Evolutionary conservation across 2,888 invertebrate species (phyloP).

Genomic region (Dysmachus trigonus): DNA sequence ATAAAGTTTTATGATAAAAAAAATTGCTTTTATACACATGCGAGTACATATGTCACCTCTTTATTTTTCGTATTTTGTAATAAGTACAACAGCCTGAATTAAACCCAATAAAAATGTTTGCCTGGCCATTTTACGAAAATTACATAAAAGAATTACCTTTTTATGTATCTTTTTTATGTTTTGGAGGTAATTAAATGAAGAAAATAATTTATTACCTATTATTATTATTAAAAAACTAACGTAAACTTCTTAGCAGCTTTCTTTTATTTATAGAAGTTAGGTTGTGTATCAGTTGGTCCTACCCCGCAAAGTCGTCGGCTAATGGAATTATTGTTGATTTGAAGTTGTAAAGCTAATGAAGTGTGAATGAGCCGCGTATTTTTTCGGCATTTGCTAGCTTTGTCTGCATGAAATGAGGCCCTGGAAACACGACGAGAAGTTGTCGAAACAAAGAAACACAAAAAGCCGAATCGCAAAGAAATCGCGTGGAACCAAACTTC

Average conservation of each 20-base stretch:
- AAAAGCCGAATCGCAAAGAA: background rate
- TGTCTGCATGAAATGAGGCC: conserved; percentile 13
- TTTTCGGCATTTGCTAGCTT: background rate
- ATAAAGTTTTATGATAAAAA: background rate
- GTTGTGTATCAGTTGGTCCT: no score
- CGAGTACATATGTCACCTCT: background rate
- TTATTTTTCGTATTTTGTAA: background rate
- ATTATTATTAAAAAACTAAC: no score
- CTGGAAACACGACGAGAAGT: background rate
- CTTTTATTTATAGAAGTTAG: no score
- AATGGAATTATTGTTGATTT: background rate
- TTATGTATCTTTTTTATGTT: no score
- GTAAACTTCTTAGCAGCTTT: no score
- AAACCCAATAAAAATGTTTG: no score
- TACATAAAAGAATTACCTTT: no score
- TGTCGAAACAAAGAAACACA: background rate
- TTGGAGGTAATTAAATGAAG: no score
- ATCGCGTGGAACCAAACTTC: background rate
- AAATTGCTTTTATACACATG: no score
- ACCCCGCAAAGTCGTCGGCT: background rate
- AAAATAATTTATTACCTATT: no score
- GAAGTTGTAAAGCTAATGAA: conserved; percentile 12
- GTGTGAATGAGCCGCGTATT: background rate
- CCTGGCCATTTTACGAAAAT: no score
- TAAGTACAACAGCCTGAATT: no score